phyloP scores from a whole-genome alignment of 2,797 vertebrate genomes.

The Myiothlypis coronata region DNA sequence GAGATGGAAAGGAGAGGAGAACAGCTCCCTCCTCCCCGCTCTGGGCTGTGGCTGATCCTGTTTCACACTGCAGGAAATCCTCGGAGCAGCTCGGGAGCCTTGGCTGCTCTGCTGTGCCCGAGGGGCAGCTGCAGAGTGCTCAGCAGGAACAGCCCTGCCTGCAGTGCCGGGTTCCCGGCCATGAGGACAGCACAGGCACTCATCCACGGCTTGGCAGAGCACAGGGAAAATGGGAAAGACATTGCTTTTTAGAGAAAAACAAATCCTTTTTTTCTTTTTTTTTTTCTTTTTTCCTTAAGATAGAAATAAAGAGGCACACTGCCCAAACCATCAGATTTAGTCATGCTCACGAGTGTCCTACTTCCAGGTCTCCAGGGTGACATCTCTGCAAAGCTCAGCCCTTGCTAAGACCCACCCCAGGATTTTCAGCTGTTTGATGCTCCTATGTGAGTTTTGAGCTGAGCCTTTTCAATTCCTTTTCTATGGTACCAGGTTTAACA shows the following conservation, averaged over 20 bases:
- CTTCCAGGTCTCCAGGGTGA: background rate
- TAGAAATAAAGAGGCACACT: background rate
- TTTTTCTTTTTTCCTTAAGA: background rate
- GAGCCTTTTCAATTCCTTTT: background rate
- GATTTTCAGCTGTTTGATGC: background rate
- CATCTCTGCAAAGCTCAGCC: background rate
- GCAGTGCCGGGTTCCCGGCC: accelerated
- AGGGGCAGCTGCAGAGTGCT: background rate
- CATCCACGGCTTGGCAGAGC: background rate
- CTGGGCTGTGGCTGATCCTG: background rate
- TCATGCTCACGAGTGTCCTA: background rate
- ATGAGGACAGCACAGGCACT: background rate
- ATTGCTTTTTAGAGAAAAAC: background rate
- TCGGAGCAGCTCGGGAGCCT: background rate
- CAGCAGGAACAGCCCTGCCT: background rate
- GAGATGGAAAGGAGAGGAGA: background rate
- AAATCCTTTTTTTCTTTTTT: background rate
- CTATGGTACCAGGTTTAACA: background rate
- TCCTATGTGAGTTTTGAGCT: background rate
- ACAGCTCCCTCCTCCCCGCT: background rate
- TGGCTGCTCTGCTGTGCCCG: background rate
- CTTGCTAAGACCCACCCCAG: background rate
- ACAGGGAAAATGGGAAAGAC: background rate
- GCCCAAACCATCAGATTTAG: background rate
- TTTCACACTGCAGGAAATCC: slow-evolving; percentile 30